Evolutionary conservation across 2,888 invertebrate genomes (phyloP), one percentile per base, ranked within the genome.

Genomic region (Trilocha varians): DNA sequence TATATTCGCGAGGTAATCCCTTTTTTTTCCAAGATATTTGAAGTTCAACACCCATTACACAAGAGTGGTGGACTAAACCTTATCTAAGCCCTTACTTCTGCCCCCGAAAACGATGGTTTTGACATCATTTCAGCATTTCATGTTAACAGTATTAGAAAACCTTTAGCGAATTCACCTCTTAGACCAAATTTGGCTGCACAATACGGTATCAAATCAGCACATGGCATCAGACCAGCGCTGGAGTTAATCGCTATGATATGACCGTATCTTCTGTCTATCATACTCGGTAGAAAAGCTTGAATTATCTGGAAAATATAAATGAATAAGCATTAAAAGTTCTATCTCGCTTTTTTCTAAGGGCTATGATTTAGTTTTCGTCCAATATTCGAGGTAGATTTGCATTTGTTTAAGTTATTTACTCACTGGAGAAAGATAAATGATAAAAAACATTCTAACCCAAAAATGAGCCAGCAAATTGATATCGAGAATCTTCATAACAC

Each of bases 241-340:
- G 84, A 84, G 57, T 85, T 85, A 44, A 85, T 80, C 0, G 85
- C 82, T 0, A 85, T 63, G 3, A 85, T 83, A 50, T 85, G 85
- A 0, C 85, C 85, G 36, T 67, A 71, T 8, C 79, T 62, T 40
- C 73, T 68, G 43, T 84, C 83, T n/a, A 85, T 73, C 85, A 85
- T 85, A 40, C 58, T 67, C 4, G 85, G 85, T 13, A 85, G 56
- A 44, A 85, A 85, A 0, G 84, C 78, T 65, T 84, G 79, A 38
- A 85, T 79, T 39, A 83, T 59, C 85, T 85, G 53, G 32, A 46
- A 38, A 38, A 40, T 34, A 13, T 34, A 13, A 4, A 9, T 34
- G 3, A 3, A 13, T 11, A 34, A 13, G 34, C n/a, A 34, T n/a
- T 9, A 34, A 6, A 34, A 34, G 13, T 3, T 34, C 13, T n/a